Conservation (phyloP, 2,888 invertebrate genomes). For the Caenorhabditis panamensis region DNA sequence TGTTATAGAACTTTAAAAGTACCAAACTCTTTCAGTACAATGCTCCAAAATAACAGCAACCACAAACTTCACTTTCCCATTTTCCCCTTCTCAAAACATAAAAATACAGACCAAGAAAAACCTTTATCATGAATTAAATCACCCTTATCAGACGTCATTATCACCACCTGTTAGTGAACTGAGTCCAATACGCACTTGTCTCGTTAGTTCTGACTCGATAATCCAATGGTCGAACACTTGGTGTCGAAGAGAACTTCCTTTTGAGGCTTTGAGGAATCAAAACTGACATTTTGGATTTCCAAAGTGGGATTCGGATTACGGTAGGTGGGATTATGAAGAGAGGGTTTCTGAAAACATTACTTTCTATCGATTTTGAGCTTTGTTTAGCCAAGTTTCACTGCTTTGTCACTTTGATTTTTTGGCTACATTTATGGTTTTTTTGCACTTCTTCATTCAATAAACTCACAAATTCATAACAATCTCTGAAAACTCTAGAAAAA, state of each 20-base stretch:
- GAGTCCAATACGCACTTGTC: conserved; percentile 34
- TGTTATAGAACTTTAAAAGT: too few relatives aligned
- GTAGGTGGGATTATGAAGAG: conserved; percentile 12
- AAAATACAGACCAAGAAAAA: neutral
- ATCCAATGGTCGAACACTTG: conserved; percentile 30
- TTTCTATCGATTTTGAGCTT: too few relatives aligned
- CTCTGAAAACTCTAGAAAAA: conserved; percentile 25
- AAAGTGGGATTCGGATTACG: conserved; percentile 1
- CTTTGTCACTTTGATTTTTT: too few relatives aligned
- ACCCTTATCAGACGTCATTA: neutral
- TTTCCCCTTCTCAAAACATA: too few relatives aligned
- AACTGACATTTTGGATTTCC: conserved; percentile 23
- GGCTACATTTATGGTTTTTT: too few relatives aligned
- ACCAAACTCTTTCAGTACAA: too few relatives aligned
- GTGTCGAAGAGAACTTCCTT: neutral
- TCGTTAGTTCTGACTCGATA: conserved; percentile 24
- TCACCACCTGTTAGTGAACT: conserved; percentile 30
- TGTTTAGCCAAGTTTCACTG: too few relatives aligned
- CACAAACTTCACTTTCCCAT: too few relatives aligned
- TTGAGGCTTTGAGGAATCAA: neutral
- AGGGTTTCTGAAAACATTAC: conserved; percentile 14
- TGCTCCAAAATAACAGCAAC: too few relatives aligned
- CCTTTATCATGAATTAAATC: too few relatives aligned
- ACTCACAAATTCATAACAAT: conserved; percentile 23
- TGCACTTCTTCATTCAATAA: too few relatives aligned